These are phyloP conservation scores for Andricus curvator DNA, from an alignment of 2,888 invertebrate genomes.

Conservation along the genomic window DNA sequence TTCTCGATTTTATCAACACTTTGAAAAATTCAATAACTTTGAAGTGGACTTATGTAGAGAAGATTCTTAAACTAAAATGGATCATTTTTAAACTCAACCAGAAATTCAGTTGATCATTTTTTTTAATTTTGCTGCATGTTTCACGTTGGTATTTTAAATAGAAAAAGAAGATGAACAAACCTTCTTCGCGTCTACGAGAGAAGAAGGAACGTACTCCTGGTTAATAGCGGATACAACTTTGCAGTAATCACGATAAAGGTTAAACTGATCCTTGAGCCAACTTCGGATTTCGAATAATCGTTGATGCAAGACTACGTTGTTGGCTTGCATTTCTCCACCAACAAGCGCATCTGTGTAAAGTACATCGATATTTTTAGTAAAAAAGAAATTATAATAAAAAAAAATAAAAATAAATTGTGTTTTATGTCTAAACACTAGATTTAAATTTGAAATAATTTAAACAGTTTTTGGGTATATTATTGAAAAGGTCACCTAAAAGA, in stretches of 20 bases:
- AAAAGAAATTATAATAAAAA: background rate
- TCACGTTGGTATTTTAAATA: background rate
- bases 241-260: constrained; percentile 47
- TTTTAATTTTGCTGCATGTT: background rate
- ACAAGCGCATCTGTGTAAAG: background rate
- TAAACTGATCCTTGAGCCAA: constrained; percentile 50
- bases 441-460: background rate
- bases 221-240: constrained; percentile 47
- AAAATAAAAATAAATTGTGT: background rate
- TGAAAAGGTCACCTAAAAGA: no score
- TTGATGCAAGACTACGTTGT: constrained; percentile 39
- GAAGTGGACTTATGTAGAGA: no score
- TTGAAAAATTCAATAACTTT: no score
- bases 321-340: background rate
- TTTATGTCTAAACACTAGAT: background rate
- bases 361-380: background rate
- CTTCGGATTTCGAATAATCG: constrained; percentile 48
- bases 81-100: no score
- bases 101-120: background rate
- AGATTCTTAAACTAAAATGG: no score
- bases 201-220: constrained; percentile 47
- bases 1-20: no score
- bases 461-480: no score
- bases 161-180: background rate
- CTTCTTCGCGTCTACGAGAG: constrained; percentile 42